Evolutionary conservation across 2,888 invertebrate species (phyloP).

Genomic region (Dolichopus griseipennis): DNA sequence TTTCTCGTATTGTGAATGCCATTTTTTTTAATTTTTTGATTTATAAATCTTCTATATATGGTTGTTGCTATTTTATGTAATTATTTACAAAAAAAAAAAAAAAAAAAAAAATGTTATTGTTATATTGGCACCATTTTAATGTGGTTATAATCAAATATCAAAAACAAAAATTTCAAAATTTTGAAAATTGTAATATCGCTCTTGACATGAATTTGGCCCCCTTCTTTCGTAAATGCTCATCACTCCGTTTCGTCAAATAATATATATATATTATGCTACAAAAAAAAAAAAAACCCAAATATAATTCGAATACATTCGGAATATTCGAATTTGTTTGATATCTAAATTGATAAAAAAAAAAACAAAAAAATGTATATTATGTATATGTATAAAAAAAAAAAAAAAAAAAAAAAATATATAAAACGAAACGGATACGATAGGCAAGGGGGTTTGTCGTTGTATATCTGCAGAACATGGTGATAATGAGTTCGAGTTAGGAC

Average conservation of each 20-base stretch:
- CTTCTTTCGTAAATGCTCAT: conserved; percentile 17
- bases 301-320: too few species aligned
- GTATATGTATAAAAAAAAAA: conserved; percentile 16
- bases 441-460: conserved; percentile 52
- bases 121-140: conserved; percentile 18
- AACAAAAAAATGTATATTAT: conserved; percentile 7
- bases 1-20: background rate
- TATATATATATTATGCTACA: too few species aligned
- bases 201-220: conserved; percentile 22
- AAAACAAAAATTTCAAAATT: background rate
- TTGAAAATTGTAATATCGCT: conserved; percentile 13
- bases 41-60: background rate
- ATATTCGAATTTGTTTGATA: conserved; percentile 1
- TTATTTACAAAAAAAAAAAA: conserved; percentile 13
- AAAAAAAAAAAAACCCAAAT: background rate
- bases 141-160: background rate
- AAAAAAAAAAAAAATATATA: conserved; percentile 23
- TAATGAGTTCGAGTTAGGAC: conserved; percentile 55
- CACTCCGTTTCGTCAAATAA: conserved; percentile 17
- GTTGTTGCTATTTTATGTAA: conserved; percentile 2
- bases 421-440: conserved; percentile 42
- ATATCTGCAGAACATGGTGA: conserved; percentile 59
- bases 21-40: background rate
- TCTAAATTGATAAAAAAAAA: conserved; percentile 11
- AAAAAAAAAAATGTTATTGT: conserved; percentile 13